Base-by-base conservation (phyloP, 1,140 invertebrate genomes). In the Cyphomyrmex costatus region DNA sequence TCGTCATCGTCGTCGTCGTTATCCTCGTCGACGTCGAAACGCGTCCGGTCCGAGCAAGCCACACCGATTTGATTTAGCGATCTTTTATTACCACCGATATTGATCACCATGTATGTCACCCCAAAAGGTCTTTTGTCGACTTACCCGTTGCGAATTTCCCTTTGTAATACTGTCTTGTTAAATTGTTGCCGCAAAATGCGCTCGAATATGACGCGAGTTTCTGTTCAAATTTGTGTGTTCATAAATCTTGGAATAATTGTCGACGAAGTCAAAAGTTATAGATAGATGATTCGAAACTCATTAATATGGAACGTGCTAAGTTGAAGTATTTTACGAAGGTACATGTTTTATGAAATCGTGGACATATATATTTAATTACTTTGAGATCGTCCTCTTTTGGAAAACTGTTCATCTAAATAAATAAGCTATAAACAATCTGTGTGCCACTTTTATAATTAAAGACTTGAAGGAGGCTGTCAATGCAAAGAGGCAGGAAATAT, bases 1-100 rank as follows among this genome's bases (percentile, higher is more conserved):
- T 80, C 77, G 46, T 79, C 77, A 14, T 51, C 60, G n/a, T 46
- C 27, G 27, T 21, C 27, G 16, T 66, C 63, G 3, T 63, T 42
- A 16, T 78, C 76, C 8, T 27, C 36, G 58, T 78, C 56, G 21
- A n/a, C 58, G 56, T 46, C 36, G n/a, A 49, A 8, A 80, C 30
- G 33, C 30, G 56, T 56, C 42, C 80, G 63, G 61, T 58, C 27
- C 56, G 65, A 33, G 63, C 10, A n/a, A 42, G 78, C 65, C 84
- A 71, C 87, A 71, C 85, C 76, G 77, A 88, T 92, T 92, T 92
- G 91, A 92, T 92, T 91, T 92, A 91, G 88, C 86, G 88, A 91
- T 89, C 89, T 92, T 92, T 92, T 92, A 92, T 92, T 92, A 91
- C 89, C 86, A 66, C 71, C 91, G 90, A 92, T 92, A 92, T 91